Conservation (phyloP, 2,113 vertebrate genomes). For the Sardina pilchardus region DNA sequence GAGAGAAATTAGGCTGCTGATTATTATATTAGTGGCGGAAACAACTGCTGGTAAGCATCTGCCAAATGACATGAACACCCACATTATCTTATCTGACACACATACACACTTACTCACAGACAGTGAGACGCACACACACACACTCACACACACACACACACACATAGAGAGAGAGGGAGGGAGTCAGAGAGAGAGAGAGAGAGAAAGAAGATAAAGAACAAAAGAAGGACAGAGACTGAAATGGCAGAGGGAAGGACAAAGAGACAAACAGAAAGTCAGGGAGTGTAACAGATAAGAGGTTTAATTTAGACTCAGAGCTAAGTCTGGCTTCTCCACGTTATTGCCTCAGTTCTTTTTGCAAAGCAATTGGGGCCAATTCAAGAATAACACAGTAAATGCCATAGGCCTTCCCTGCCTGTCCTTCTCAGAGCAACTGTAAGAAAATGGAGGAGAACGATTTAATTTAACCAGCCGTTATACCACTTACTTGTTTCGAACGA, state of each 20-base stretch:
- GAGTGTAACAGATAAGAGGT: neutral
- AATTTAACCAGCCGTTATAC: neutral
- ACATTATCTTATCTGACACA: slow-evolving; percentile 5
- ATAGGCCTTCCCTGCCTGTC: neutral
- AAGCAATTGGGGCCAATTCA: neutral
- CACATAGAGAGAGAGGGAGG: neutral
- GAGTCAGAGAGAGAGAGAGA: neutral
- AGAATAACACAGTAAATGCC: neutral
- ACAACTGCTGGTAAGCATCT: neutral
- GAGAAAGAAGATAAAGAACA: neutral
- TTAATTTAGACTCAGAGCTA: neutral
- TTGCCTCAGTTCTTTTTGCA: neutral
- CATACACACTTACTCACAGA: neutral
- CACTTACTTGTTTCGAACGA: neutral
- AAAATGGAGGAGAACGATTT: neutral
- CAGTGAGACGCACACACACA: neutral
- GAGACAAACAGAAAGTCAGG: neutral
- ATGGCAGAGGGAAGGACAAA: neutral
- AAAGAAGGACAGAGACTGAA: neutral
- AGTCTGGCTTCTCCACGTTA: neutral
- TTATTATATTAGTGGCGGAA: neutral
- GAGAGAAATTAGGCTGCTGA: neutral
- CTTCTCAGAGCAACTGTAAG: neutral
- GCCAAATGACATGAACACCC: slow-evolving; percentile 1
- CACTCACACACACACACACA: neutral